phyloP scores from a whole-genome alignment of 2,888 invertebrate genomes.

The Antitype chi region DNA sequence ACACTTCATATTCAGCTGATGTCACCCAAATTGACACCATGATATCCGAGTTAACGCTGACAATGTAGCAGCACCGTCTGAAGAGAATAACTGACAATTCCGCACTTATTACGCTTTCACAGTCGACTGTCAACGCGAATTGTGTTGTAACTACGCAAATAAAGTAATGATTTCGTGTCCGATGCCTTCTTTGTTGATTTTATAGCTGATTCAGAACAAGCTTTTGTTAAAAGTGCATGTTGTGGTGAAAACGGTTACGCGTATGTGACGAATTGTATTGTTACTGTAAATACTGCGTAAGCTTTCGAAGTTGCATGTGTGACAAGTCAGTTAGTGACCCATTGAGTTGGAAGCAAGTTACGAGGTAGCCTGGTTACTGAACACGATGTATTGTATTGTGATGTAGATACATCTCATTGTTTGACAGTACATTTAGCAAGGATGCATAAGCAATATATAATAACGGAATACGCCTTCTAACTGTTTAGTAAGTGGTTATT shows the following conservation, averaged over 20 bases:
- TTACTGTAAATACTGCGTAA: constrained; percentile 30
- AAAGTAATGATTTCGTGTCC: constrained; percentile 47
- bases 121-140: constrained; percentile 45
- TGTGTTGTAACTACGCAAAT: constrained; percentile 50
- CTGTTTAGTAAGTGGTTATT: not conserved
- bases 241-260: constrained; percentile 39
- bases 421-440: not conserved
- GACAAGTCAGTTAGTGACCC: constrained; percentile 19
- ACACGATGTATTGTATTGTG: constrained; percentile 1
- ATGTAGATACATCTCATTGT: not conserved
- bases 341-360: constrained; percentile 15
- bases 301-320: constrained; percentile 28
- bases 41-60: constrained; percentile 60
- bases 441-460: not conserved
- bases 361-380: constrained; percentile 16
- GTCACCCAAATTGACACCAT: constrained; percentile 59
- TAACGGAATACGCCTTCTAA: not conserved
- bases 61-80: constrained; percentile 55
- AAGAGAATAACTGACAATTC: constrained; percentile 62
- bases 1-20: constrained; percentile 44
- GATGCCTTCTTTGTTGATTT: constrained; percentile 54
- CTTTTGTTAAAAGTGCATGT: constrained; percentile 57
- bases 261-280: constrained; percentile 45
- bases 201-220: constrained; percentile 44
- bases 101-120: constrained; percentile 56